A percentile compares a stretch with the other conserved stretches of the same genome.
Conservation (phyloP, 23 tunicate genomes). For the Trididemnum nubilum region DNA sequence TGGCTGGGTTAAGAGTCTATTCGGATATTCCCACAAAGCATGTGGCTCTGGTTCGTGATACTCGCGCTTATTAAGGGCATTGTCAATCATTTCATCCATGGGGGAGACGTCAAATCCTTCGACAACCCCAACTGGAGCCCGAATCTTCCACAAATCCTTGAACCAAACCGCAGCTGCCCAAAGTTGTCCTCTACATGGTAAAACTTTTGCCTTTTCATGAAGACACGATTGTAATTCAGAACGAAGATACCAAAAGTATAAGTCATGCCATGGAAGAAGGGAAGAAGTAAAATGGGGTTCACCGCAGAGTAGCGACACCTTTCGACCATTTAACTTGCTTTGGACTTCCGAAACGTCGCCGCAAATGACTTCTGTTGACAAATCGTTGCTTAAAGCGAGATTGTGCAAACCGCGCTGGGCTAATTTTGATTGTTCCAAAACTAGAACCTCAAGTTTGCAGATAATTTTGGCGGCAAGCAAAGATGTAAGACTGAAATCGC, state of each 20-base stretch:
- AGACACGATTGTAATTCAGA: slow-evolving; percentile 37
- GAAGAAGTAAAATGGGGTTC: slow-evolving; percentile 86
- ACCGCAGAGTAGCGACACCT: slow-evolving; percentile 42
- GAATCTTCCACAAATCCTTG: slow-evolving; percentile 77
- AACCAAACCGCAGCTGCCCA: slow-evolving; percentile 68
- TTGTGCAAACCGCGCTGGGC: slow-evolving; percentile 54
- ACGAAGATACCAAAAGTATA: slow-evolving; percentile 82
- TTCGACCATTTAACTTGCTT: slow-evolving; percentile 3
- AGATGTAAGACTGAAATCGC: slow-evolving; percentile 73
- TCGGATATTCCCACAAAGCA: slow-evolving; percentile 91
- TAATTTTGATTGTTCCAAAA: slow-evolving; percentile 47
- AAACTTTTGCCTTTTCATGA: slow-evolving; percentile 19
- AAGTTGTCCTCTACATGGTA: slow-evolving; percentile 58
- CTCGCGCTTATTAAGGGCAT: slow-evolving; percentile 70
- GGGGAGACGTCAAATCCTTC: slow-evolving; percentile 90
- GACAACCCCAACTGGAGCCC: slow-evolving; percentile 91
- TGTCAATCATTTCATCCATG: slow-evolving; percentile 78
- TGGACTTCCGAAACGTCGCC: neutral
- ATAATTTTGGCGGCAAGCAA: slow-evolving; percentile 47
- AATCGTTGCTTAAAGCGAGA: slow-evolving; percentile 39
- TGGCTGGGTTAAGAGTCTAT: slow-evolving; percentile 44
- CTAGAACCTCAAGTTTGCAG: neutral
- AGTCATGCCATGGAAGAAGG: slow-evolving; percentile 84
- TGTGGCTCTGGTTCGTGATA: slow-evolving; percentile 83
- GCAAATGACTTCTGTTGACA: neutral